Base-by-base conservation (phyloP, 1,140 invertebrate genomes). In the Archegozetes longisetosus region DNA sequence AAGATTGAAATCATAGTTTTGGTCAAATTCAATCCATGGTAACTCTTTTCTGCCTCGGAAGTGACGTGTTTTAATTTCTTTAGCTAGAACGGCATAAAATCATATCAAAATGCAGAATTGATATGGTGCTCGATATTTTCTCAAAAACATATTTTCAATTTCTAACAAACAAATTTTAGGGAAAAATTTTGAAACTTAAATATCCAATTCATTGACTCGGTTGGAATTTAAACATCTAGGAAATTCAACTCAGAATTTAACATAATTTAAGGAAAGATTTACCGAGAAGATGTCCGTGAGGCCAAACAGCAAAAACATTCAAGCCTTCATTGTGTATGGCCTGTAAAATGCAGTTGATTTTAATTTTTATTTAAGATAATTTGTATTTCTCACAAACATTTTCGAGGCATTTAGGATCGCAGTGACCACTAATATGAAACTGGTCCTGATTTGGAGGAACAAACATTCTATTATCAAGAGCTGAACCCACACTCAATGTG, bases 1-100 rank as follows among this genome's bases (percentile, higher is more conserved):
- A 65, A 86, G 88, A 63, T 83, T 82, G 26, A 84, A 85, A 69
- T 89, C 85, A 67, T 86, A 90, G 53, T 81, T 78, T 66, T 76
- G 49, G 61, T 83, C 82, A 71, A 80, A 74, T 1, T 78, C 82
- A 59, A 92, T 81, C 25, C 78, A 77, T 0, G 80, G 78, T 12
- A 91, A 67, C 72, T 91, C 86, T 62, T 81, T 77, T 3, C 80
- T 83, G 22, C 79, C 77, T 52, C 87, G 76, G 29, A 91, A 77
- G 68, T 90, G 86, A 51, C 85, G 79, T 23, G 90, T 69, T 17
- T 78, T 80, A 62, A 91, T 77, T 67, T 82, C 82, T 51, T 79
- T 78, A 13, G 84, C 86, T 20, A 84, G n/a, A 53, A 24, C 52
- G n/a, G 23, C 27, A 17, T 17, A n/a, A n/a, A 17, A 17, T n/a